Conservation (phyloP, 2,797 vertebrate genomes). For the Peromyscus nudipes region DNA sequence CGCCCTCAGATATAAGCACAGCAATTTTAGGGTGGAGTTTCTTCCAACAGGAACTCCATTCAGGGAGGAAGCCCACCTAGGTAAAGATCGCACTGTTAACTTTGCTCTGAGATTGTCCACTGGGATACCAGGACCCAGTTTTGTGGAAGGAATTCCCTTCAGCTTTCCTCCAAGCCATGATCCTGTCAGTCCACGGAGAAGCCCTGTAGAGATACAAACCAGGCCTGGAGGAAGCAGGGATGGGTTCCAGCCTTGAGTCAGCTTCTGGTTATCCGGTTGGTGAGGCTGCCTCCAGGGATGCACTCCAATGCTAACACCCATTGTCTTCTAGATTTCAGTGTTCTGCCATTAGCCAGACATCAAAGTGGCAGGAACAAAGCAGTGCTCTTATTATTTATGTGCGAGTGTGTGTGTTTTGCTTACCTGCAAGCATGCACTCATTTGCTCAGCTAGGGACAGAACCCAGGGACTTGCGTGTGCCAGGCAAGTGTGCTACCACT, state of each 20-base stretch:
- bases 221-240: not conserved
- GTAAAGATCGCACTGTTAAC: constrained; percentile 16
- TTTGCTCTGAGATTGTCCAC: not conserved
- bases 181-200: not conserved
- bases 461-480: not conserved
- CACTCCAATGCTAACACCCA: not conserved
- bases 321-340: not conserved
- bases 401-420: not conserved
- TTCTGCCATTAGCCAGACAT: not conserved
- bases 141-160: not conserved
- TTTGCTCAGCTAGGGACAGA: not conserved
- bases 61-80: not conserved
- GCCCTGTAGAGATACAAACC: not conserved
- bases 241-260: not conserved
- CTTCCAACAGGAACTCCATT: constrained; percentile 39
- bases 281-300: not conserved
- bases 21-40: constrained; percentile 57
- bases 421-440: not conserved
- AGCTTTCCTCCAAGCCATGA: not conserved
- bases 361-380: not conserved
- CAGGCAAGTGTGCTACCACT: not conserved
- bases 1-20: constrained; percentile 39
- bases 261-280: not conserved
- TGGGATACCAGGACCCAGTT: not conserved
- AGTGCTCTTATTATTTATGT: not conserved